A percentile compares a stretch with the other conserved stretches of the same genome.
phyloP scores from a whole-genome alignment of 2,797 vertebrate genomes.

The Danio aesculapii region DNA sequence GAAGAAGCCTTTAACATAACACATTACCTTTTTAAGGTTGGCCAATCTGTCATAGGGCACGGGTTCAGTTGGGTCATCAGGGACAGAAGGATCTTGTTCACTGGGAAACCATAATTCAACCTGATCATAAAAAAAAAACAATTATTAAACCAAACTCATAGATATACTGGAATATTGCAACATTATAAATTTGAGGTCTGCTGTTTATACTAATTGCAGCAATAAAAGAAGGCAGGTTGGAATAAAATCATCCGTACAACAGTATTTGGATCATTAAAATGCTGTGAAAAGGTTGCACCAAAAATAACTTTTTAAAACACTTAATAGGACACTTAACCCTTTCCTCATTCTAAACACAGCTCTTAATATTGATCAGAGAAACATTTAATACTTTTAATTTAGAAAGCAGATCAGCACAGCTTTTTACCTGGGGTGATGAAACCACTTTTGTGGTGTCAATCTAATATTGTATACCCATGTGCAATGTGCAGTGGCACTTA shows the following conservation, averaged over 20 bases:
- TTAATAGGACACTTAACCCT: too few relatives aligned
- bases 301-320: too few relatives aligned
- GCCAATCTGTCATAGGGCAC: slow-evolving; percentile 76
- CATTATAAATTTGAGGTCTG: background rate
- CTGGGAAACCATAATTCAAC: slow-evolving; percentile 87
- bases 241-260: background rate
- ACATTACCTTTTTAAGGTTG: slow-evolving; percentile 83
- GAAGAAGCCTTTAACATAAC: background rate
- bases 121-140: slow-evolving; percentile 68
- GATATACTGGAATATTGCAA: background rate
- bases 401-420: too few relatives aligned
- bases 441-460: too few relatives aligned
- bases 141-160: background rate
- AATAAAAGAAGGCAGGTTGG: background rate
- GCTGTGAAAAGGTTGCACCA: too few relatives aligned
- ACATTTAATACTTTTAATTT: too few relatives aligned
- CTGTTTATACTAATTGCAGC: background rate
- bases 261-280: background rate
- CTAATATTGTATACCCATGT: too few relatives aligned
- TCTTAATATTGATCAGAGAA: too few relatives aligned
- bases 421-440: too few relatives aligned
- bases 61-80: slow-evolving; percentile 76
- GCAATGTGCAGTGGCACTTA: too few relatives aligned
- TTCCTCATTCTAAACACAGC: too few relatives aligned
- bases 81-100: slow-evolving; percentile 68